Evolutionary conservation across 1,140 invertebrate species (phyloP), one percentile per base, ranked within the genome.

Genomic region (Chelonus insularis): DNA sequence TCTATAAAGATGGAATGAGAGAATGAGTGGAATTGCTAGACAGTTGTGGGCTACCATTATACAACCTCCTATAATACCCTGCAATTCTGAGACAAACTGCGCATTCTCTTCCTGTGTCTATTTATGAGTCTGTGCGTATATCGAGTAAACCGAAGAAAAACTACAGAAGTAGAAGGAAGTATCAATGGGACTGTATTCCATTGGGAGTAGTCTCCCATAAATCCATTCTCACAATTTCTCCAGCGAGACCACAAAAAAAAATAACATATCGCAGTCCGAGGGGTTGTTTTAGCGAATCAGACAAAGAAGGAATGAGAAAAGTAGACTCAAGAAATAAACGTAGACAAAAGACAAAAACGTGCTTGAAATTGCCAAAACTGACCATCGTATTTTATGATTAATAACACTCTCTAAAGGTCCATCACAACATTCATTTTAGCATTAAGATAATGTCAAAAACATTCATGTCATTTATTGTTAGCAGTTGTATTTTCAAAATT

Each of bases 201-300:
- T 55, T 14, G 52, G 52, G 52, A 55, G 14, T 41, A 11, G 29
- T 55, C 52, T 55, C 36, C 52, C 52, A 55, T 29, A 55, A 55
- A 55, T 55, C 36, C 52, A 55, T 55, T 55, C 52, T 39, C 37
- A 23, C 37, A 36, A 55, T 55, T 32, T 55, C 52, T 23, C 52
- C 52, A 23, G 36, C 9, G 52, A 55, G 36, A 41, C n/a, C 5
- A 34, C 14, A 41, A 55, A 55, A 55, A n/a, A n/a, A 55, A 55
- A 39, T 16, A 39, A 41, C 20, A 21, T 50, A 50, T 39, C 8
- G 12, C 11, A 14, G 36, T 14, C 36, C 36, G 11, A 14, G 47
- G 21, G 23, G 21, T 11, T 9, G 23, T 18, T 18, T 18, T 7
- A 20, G 47, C 4, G 18, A 18, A 23, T 29, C 7, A 29, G 25